Percentiles rank a stretch among this genome's conserved stretches.
Evolutionary conservation across 2,888 invertebrate species (phyloP).

Genomic region (Stomorhina lunata): DNA sequence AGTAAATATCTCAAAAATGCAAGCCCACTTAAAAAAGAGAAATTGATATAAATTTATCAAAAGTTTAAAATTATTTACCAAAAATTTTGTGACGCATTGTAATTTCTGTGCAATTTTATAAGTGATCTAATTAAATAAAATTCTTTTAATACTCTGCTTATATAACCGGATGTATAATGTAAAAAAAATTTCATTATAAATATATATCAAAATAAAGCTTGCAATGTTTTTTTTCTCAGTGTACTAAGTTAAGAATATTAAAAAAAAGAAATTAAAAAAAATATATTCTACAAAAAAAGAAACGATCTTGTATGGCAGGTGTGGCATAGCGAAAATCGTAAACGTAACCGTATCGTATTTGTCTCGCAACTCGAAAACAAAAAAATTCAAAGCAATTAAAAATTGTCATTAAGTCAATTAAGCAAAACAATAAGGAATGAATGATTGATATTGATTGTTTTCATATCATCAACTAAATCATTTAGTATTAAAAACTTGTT

Average conservation of each 20-base stretch:
- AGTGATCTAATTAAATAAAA: neutral
- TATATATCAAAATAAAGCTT: constrained; percentile 29
- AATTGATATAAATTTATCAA: no score
- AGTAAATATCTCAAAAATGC: no score
- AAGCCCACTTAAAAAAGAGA: no score
- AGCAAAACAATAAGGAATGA: constrained; percentile 15
- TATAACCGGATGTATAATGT: neutral
- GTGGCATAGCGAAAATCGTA: constrained; percentile 56
- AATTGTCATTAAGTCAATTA: constrained; percentile 9
- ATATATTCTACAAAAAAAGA: constrained; percentile 10
- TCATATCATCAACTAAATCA: constrained; percentile 46
- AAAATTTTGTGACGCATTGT: no score
- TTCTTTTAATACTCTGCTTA: constrained; percentile 12
- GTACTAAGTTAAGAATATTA: constrained; percentile 32
- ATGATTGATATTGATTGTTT: constrained; percentile 46
- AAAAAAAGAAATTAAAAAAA: neutral
- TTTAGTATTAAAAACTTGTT: constrained; percentile 16
- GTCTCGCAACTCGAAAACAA: constrained; percentile 2
- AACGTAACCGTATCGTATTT: no score
- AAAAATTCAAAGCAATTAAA: constrained; percentile 4
- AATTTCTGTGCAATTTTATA: no score
- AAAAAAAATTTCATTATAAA: constrained; percentile 11
- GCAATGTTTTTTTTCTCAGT: constrained; percentile 43
- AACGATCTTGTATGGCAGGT: constrained; percentile 61
- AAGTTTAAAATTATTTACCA: no score